A percentile compares a stretch with the other conserved stretches of the same genome.
Evolutionary conservation across 2,888 invertebrate species (phyloP).

Genomic region (Ormyrus labotus): DNA sequence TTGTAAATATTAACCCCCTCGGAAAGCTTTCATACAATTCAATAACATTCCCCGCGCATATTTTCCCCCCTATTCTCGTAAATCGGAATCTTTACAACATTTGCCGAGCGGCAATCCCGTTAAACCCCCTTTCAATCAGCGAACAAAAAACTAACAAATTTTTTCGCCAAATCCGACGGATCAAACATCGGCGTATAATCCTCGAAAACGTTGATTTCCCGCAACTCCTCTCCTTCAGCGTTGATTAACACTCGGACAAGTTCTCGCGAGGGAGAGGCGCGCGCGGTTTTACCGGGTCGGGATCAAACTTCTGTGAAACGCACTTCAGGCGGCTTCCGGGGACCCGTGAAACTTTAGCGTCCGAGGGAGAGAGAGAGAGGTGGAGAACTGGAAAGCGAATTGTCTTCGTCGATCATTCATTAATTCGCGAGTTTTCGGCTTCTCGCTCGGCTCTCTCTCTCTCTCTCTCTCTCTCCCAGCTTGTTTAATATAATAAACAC

Average conservation of each 20-base stretch:
- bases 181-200: constrained; percentile 24
- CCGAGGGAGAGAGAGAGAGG: neutral
- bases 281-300: neutral
- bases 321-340: constrained; percentile 35
- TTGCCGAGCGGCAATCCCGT: too few relatives aligned
- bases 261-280: constrained; percentile 12
- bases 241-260: constrained; percentile 50
- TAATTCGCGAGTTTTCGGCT: neutral
- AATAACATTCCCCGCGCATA: too few relatives aligned
- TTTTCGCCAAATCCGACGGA: neutral
- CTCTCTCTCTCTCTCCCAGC: neutral
- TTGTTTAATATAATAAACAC: too few relatives aligned
- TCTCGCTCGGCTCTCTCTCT: neutral
- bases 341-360: constrained; percentile 23
- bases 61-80: too few relatives aligned
- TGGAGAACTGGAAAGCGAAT: neutral
- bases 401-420: constrained; percentile 35
- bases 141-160: too few relatives aligned
- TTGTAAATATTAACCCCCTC: too few relatives aligned
- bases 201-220: constrained; percentile 1
- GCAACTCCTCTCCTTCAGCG: constrained; percentile 18
- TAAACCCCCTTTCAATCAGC: too few relatives aligned
- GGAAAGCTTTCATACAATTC: too few relatives aligned
- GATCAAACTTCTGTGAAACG: constrained; percentile 46
- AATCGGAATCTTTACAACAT: too few relatives aligned